Percentiles rank a stretch among this genome's conserved stretches.
Conservation (phyloP, 2,113 vertebrate genomes). For the Thomomys bottae region DNA sequence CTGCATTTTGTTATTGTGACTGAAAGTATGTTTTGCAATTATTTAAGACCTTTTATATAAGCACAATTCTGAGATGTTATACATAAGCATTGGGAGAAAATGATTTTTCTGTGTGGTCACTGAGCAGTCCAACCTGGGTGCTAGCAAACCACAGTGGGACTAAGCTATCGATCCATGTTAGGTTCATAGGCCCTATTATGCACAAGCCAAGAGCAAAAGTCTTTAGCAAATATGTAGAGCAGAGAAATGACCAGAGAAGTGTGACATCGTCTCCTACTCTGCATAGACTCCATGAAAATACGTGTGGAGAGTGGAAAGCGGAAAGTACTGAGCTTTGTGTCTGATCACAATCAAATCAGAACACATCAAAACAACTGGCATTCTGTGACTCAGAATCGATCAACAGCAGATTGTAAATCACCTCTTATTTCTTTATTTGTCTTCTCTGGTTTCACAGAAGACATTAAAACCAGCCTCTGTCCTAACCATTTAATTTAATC, state of each 20-base stretch:
- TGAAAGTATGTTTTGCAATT: neutral
- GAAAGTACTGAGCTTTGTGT: slow-evolving; percentile 57
- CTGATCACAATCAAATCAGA: slow-evolving; percentile 74
- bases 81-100: neutral
- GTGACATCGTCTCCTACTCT: neutral
- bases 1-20: neutral
- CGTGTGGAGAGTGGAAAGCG: slow-evolving; percentile 57
- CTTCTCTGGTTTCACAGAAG: slow-evolving; percentile 58
- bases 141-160: neutral
- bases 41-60: slow-evolving; percentile 28
- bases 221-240: too few species aligned
- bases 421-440: slow-evolving; percentile 68
- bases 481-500: slow-evolving; percentile 54
- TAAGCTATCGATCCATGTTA: neutral
- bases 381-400: slow-evolving; percentile 77
- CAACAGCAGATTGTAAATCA: slow-evolving; percentile 57
- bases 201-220: neutral
- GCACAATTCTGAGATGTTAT: slow-evolving; percentile 21
- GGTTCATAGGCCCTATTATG: neutral
- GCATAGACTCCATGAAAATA: neutral
- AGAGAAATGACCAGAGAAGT: too few species aligned
- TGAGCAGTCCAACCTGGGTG: neutral
- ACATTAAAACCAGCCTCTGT: slow-evolving; percentile 61
- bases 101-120: neutral
- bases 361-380: slow-evolving; percentile 76